Conservation (phyloP, 2,113 vertebrate species). For the Saguinus midas region DNA sequence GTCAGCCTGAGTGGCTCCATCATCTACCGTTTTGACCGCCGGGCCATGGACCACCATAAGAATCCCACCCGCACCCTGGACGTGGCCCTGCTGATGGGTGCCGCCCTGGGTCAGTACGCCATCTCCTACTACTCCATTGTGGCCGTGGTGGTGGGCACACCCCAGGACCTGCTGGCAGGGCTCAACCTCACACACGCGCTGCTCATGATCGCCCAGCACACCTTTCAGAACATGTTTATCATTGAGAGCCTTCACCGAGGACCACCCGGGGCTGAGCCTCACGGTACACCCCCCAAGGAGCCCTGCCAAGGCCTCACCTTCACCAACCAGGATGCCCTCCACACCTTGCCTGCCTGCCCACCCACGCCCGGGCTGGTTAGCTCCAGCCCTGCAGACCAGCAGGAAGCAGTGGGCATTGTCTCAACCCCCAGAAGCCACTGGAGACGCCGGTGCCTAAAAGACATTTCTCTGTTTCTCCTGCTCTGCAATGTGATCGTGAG, state of each 20-base stretch:
- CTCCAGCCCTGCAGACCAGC: constrained; percentile 27
- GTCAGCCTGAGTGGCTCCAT: constrained; percentile 85
- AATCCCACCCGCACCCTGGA: constrained; percentile 95
- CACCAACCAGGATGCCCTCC: constrained; percentile 85
- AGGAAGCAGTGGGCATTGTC: constrained; percentile 43
- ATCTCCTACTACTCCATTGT: constrained; percentile 95
- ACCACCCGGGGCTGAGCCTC: constrained; percentile 77
- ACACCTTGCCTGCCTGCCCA: background rate
- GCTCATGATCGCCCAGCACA: constrained; percentile 91
- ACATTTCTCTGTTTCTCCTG: constrained; percentile 92
- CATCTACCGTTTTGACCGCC: constrained; percentile 90
- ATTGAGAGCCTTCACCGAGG: constrained; percentile 94
- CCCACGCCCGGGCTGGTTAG: background rate
- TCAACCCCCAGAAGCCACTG: constrained; percentile 77
- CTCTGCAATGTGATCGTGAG: constrained; percentile 94
- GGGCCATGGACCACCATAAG: constrained; percentile 91
- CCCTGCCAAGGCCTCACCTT: constrained; percentile 82
- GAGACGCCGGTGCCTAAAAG: constrained; percentile 91
- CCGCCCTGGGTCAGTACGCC: constrained; percentile 92
- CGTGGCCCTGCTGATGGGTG: constrained; percentile 91
- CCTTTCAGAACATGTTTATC: constrained; percentile 95
- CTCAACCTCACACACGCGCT: constrained; percentile 88
- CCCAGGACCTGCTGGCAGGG: constrained; percentile 76
- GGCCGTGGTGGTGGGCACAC: constrained; percentile 87
- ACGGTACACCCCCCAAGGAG: constrained; percentile 60